These are phyloP conservation scores for Pectinophora gossypiella DNA, from an alignment of 1,140 invertebrate species.

Conservation along the genomic window DNA sequence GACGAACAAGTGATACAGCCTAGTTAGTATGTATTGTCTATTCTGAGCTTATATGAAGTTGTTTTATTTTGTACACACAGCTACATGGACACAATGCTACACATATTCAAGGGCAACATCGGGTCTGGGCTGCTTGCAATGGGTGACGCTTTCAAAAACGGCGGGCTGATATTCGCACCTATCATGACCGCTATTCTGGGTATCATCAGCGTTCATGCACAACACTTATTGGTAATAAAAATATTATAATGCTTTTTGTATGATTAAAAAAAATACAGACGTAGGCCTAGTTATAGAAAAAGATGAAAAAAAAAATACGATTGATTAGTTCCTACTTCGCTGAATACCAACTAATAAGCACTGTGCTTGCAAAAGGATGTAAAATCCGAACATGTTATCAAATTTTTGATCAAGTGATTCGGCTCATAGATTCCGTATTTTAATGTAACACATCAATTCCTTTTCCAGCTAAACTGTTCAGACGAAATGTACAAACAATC, in stretches of 20 bases:
- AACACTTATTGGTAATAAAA: conserved; percentile 85
- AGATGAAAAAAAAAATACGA: no score
- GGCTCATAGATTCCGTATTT: no score
- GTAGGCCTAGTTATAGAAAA: no score
- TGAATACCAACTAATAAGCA: no score
- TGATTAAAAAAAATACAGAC: no score
- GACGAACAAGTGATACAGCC: background rate
- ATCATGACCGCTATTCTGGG: conserved; percentile 80
- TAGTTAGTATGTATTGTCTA: conserved; percentile 2
- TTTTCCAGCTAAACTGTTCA: conserved; percentile 79
- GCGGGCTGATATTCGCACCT: conserved; percentile 81
- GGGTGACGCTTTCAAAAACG: conserved; percentile 86
- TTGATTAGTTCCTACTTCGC: no score
- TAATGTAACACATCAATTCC: no score
- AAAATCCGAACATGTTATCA: no score
- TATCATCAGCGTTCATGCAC: conserved; percentile 83
- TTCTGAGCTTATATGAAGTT: no score
- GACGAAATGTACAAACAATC: conserved; percentile 77
- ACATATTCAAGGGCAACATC: conserved; percentile 85
- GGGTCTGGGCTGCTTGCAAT: conserved; percentile 86
- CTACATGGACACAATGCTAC: conserved; percentile 83
- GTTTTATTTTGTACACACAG: conserved; percentile 57
- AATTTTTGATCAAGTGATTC: no score
- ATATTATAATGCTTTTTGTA: no score
- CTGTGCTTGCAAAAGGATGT: no score